Evolutionary conservation across 2,888 invertebrate species (phyloP).

Genomic region (Dinocampus coccinellae): DNA sequence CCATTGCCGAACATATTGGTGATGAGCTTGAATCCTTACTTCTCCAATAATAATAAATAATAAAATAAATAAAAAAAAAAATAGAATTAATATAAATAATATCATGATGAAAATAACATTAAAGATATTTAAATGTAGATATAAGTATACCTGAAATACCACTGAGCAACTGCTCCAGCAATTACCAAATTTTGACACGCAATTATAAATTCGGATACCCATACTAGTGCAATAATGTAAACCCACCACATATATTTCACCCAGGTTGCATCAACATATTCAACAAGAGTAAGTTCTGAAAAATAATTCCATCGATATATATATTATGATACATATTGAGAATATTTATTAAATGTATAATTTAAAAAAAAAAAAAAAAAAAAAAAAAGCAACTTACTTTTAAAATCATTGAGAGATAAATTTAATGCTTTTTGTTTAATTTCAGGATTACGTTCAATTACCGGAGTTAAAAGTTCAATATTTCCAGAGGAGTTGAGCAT

Average conservation of each 20-base stretch:
- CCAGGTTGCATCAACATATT: slow-evolving; percentile 83
- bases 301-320: slow-evolving; percentile 17
- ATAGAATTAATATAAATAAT: neutral
- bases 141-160: slow-evolving; percentile 86
- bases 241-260: slow-evolving; percentile 96
- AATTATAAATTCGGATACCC: slow-evolving; percentile 94
- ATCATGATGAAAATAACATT: neutral
- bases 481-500: slow-evolving; percentile 44
- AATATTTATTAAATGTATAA: neutral
- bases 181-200: slow-evolving; percentile 96
- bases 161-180: slow-evolving; percentile 91
- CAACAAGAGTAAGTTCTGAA: slow-evolving; percentile 76
- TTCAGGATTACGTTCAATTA: slow-evolving; percentile 48
- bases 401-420: slow-evolving; percentile 56
- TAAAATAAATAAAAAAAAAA: neutral
- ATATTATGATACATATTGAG: neutral
- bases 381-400: no score
- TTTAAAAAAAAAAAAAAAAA: slow-evolving; percentile 19
- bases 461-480: slow-evolving; percentile 49
- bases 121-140: neutral
- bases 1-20: slow-evolving; percentile 80
- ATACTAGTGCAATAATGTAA: slow-evolving; percentile 83
- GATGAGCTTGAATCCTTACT: slow-evolving; percentile 77
- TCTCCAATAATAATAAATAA: slow-evolving; percentile 67
- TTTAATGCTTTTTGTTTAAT: slow-evolving; percentile 52